Base-by-base conservation (phyloP, 2,113 vertebrate genomes). In the Origma solitaria region DNA sequence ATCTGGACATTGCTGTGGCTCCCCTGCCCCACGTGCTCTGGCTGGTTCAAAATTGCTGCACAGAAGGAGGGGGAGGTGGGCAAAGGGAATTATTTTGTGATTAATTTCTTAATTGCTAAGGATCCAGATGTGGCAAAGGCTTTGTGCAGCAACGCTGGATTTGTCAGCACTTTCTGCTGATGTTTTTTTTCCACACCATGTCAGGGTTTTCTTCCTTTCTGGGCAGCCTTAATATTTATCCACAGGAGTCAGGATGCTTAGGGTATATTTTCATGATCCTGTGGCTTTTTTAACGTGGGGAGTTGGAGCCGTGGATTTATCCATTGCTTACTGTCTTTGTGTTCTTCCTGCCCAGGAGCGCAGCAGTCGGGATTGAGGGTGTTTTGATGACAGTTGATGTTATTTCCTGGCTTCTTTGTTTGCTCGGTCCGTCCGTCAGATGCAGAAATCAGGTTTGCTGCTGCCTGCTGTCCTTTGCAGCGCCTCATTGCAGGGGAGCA, bases 211-310 rank as follows among this genome's bases (percentile, higher is more conserved):
- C 24, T 62, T 78, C 28, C 33, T 71, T 66, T 47, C 30, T 78
- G 60, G 35, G 47, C 27, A 73, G 38, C 61, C 19, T 18, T 60
- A 20, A 11, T 54, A 45, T 73, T 83, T 50, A 49, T 33, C 11
- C 37, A 35, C 2, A 0, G 0, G 19, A 64, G 31, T 40, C 23
- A 3, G n/a, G 37, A 17, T 88, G 18, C 38, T 79, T 42, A 4
- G 44, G 21, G 13, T 83, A 0, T 79, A 3, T 76, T 91, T 71
- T 54, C 12, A 2, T 73, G 37, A 5, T n/a, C 10, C 5, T 30
- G 4, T 3, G 28, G 25, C 54, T 82, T 71, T 82, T 71, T 35
- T 45, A 6, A 40, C 3, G 10, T 51, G 45, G 50, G 8, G 30
- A 47, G 54, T 45, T 6, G 8, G 44, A 68, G 80, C 64, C 0